Evolutionary conservation across 2,113 vertebrate genomes (phyloP), one percentile per base, ranked within the genome.

Genomic region (Gnathonemus longibarbis): DNA sequence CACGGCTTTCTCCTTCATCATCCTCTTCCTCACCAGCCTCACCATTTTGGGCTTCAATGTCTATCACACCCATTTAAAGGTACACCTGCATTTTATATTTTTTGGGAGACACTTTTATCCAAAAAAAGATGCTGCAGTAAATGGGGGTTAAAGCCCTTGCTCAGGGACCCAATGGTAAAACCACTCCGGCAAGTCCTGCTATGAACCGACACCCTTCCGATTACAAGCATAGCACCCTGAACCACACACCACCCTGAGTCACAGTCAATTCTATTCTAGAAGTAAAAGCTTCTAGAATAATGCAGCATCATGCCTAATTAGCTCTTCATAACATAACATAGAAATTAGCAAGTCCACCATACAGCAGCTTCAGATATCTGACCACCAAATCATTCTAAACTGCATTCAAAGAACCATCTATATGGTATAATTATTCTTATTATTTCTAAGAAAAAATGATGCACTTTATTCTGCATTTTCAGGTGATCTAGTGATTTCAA

Each of bases 1-100:
- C 88, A 91, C 92, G 5, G 88, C 92, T 49, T 90, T 87, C 9
- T 90, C 92, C 58, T 92, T 92, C 58, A 91, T 92, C 90, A 84
- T 91, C 83, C 92, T 91, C 84, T 92, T 92, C 56, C 89, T 62
- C 56, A n/a, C 56, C 56, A 62, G 56, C 56, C 24, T 91, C 77
- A 87, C 90, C 50, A 87, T 91, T 15, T 56, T 91, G n/a, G 66
- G 74, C 74, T 92, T 91, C 91, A 90, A 90, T 13, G 62, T 88
- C 49, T 2, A 88, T 0, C 66, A 91, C 50, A 89, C 89, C 48
- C 49, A 91, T 5, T 62, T 35, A 27, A 92, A 90, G 91, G 92
- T 92, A 90, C 13, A 9, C 24, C 2, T n/a, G 19, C 56, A 8
- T 58, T 24, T 58, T 24, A 58, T 58, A 35, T 21, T 24, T 53